These are phyloP conservation scores for Carollia perspicillata DNA, from an alignment of 2,113 vertebrate species.

Conservation along the genomic window DNA sequence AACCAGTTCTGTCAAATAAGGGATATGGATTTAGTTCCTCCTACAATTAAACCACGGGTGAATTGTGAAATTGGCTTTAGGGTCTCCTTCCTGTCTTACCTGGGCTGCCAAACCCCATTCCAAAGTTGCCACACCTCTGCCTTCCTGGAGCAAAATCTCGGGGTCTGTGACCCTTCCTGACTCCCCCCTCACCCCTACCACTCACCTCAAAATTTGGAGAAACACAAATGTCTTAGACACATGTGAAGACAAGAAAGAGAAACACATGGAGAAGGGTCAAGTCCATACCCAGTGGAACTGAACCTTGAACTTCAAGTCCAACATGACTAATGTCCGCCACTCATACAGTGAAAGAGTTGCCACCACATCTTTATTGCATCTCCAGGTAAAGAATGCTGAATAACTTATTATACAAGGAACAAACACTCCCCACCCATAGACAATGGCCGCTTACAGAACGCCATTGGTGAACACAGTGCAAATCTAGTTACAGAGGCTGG, in stretches of 20 bases:
- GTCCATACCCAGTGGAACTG: not conserved
- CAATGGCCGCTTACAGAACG: not conserved
- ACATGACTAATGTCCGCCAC: not conserved
- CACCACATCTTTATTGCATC: conserved; percentile 53
- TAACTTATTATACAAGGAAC: conserved; percentile 31
- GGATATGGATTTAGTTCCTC: not conserved
- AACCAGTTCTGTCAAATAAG: conserved; percentile 8
- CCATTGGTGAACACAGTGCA: not conserved
- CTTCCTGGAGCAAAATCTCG: not conserved
- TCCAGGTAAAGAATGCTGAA: not conserved
- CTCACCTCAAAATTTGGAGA: not conserved
- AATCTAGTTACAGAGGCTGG: not conserved
- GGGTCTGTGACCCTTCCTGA: not conserved
- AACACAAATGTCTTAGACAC: not conserved
- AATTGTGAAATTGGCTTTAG: not conserved
- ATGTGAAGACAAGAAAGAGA: not conserved
- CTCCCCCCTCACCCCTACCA: not conserved
- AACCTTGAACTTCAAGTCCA: not conserved
- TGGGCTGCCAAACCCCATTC: not conserved
- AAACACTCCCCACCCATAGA: not conserved
- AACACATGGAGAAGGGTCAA: not conserved
- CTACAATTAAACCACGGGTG: not conserved
- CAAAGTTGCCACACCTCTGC: not conserved
- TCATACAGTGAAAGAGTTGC: not conserved
- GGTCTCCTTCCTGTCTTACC: not conserved